Percentiles rank a stretch among this genome's conserved stretches.
Conservation (phyloP, 64 coral and sea anemone genomes). For the Catalaphyllia jardinei region DNA sequence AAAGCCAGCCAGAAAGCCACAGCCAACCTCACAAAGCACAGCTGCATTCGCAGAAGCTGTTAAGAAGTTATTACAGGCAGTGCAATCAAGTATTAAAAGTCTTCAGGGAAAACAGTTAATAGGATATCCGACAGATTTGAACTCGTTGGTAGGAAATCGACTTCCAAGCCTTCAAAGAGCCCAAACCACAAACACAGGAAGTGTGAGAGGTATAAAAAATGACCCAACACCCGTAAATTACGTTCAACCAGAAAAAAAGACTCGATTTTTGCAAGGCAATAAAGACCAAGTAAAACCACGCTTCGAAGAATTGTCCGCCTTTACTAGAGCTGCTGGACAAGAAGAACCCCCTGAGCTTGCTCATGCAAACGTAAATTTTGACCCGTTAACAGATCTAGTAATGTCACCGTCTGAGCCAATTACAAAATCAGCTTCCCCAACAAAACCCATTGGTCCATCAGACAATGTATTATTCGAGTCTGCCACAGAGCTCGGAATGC, state of each 20-base stretch:
- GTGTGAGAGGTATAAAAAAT: slow-evolving; percentile 8
- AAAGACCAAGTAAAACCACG: background rate
- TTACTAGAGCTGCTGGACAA: slow-evolving; percentile 10
- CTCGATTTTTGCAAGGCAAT: background rate
- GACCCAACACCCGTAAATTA: background rate
- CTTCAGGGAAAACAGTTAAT: slow-evolving; percentile 25
- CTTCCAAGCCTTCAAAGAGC: background rate
- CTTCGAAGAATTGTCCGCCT: background rate
- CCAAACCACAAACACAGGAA: slow-evolving; percentile 22
- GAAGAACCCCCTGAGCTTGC: background rate
- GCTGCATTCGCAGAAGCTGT: slow-evolving; percentile 38
- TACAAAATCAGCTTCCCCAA: slow-evolving; percentile 22
- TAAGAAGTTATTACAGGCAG: slow-evolving; percentile 18
- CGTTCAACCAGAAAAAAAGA: background rate
- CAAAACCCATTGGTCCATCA: background rate
- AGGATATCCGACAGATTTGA: background rate
- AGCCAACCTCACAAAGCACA: background rate
- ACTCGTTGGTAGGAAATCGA: background rate
- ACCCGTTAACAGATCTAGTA: slow-evolving; percentile 33
- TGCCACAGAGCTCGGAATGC: slow-evolving; percentile 36
- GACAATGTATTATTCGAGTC: slow-evolving; percentile 73
- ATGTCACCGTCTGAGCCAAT: slow-evolving; percentile 36
- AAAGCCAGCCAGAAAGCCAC: background rate
- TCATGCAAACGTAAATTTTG: slow-evolving; percentile 6
- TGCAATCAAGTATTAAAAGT: slow-evolving; percentile 24